Percentiles rank a stretch among this genome's conserved stretches.
These are phyloP conservation scores for Xenopus tropicalis DNA, from an alignment of 2,113 vertebrate genomes.

Conservation along the genomic window UCB_Xtro_10.0 CM004450.2:90453501-90454000, in stretches of 20 bases:
- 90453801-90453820: constrained; percentile 75
- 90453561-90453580: no score
- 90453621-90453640: constrained; percentile 81
- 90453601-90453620: constrained; percentile 53
- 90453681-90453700: constrained; percentile 54
- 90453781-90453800: constrained; percentile 73
- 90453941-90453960: constrained; percentile 90
- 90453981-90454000: constrained; percentile 72
- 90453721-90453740: constrained; percentile 75
- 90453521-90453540: no score
- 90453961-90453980: constrained; percentile 81
- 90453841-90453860: constrained; percentile 86
- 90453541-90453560: no score
- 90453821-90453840: constrained; percentile 84
- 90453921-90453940: constrained; percentile 85
- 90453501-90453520: no score
- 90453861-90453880: constrained; percentile 79
- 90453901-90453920: constrained; percentile 80
- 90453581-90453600: no score
- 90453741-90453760: constrained; percentile 74
- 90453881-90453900: constrained; percentile 81
- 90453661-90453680: constrained; percentile 81
- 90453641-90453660: constrained; percentile 72
- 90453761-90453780: constrained; percentile 79
- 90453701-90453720: constrained; percentile 52